phyloP scores from a whole-genome alignment of 1,140 invertebrate genomes.

The Brachionus sp. region DNA sequence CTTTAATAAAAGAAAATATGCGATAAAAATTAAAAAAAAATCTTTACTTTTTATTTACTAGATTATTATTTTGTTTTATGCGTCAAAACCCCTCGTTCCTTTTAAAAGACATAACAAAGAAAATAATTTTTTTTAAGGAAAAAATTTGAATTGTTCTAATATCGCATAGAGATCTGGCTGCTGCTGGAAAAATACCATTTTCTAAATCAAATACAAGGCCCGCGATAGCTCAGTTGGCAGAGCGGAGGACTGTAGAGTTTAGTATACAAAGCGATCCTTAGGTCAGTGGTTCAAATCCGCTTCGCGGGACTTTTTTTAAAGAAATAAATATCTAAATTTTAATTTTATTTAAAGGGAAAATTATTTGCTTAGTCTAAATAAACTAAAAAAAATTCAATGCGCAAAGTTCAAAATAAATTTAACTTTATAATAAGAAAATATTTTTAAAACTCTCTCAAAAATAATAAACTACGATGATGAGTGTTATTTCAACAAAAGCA shows the following conservation, averaged over 20 bases:
- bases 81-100: no score
- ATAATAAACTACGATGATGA: not conserved
- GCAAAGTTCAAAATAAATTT: not conserved
- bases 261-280: slow-evolving; percentile 16
- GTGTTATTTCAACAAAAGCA: not conserved
- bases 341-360: not conserved
- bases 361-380: not conserved
- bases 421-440: not conserved
- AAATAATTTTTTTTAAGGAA: no score
- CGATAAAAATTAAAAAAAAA: no score
- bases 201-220: not conserved
- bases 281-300: slow-evolving; percentile 36
- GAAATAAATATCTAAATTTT: not conserved
- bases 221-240: slow-evolving; percentile 39
- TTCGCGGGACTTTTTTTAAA: slow-evolving; percentile 23
- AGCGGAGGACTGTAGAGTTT: slow-evolving; percentile 31
- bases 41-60: no score
- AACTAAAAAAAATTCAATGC: not conserved
- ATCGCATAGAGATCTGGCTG: no score
- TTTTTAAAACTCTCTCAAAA: not conserved
- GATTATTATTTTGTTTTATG: no score
- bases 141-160: no score
- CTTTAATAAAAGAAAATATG: no score
- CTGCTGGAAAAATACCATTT: not conserved
- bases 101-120: no score